These are phyloP conservation scores for Theristicus caerulescens DNA, from an alignment of 2,113 vertebrate genomes.

Conservation along the genomic window DNA sequence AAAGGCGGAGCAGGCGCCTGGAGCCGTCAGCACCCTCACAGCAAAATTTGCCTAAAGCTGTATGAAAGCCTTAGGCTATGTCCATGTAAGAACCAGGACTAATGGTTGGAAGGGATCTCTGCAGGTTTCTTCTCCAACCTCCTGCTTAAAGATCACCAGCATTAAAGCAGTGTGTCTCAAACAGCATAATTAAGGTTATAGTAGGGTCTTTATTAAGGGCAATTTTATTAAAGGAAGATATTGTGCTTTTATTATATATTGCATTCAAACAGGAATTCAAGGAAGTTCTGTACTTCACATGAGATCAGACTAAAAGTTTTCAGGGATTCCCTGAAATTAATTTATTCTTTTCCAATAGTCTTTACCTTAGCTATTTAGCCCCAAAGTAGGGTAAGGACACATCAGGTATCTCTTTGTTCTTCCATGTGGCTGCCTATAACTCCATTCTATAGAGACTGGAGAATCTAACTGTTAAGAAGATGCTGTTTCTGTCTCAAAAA, in stretches of 20 bases:
- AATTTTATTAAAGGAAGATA: not conserved
- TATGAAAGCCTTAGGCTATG: not conserved
- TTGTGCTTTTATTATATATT: not conserved
- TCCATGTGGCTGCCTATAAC: not conserved
- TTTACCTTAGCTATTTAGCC: not conserved
- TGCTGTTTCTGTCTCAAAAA: not conserved
- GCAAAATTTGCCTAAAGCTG: not conserved
- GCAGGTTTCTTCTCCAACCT: not conserved
- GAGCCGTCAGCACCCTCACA: not conserved
- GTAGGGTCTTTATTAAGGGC: not conserved
- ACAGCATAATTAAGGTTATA: not conserved
- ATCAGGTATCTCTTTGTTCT: not conserved
- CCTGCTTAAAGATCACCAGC: not conserved
- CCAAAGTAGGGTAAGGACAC: not conserved
- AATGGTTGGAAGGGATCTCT: not conserved
- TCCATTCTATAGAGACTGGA: not conserved
- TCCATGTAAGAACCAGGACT: not conserved
- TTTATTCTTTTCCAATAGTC: not conserved
- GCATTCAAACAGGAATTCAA: not conserved
- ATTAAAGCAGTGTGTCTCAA: not conserved
- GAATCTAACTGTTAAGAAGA: not conserved
- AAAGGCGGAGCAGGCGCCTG: not conserved
- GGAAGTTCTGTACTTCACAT: not conserved
- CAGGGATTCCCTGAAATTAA: not conserved
- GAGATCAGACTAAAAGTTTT: not conserved